Evolutionary conservation across 2,113 vertebrate species (phyloP), one percentile per base, ranked within the genome.

Genomic region (Cyprinodon variegatus): DNA sequence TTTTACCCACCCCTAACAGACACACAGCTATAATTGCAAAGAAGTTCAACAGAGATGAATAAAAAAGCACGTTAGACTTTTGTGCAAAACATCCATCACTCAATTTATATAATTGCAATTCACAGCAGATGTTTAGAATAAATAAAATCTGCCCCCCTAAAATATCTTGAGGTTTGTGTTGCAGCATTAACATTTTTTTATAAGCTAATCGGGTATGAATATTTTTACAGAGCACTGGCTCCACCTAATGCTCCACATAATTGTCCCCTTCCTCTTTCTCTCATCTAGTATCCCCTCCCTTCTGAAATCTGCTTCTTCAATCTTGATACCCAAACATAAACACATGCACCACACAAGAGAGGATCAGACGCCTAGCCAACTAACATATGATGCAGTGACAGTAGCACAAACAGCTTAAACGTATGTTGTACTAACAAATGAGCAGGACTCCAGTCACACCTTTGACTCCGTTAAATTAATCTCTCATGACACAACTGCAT

Each of bases 211-310:
- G 7, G 20, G 5, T 57, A 9, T 10, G 20, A 57, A 53, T 3
- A 20, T 8, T 53, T 53, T 7, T 53, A 53, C 50, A 53, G 20
- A 7, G 50, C 50, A 57, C 50, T 57, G 39, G 61, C 61, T 85
- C 70, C 59, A 72, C 83, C 78, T 48, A 75, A 65, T 80, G 82
- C 45, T 70, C 74, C 60, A 84, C 78, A 75, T 84, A 90, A 91
- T 88, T 86, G 85, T 83, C 50, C 78, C 73, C 70, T 86, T 89
- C 86, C 86, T 89, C 63, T 77, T 86, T 74, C 78, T 83, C 63
- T 74, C 76, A 84, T 86, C 85, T 82, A 72, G 65, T 80, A 74
- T 72, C 68, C 68, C 74, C 53, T 86, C 70, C 66, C 10, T 48
- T 84, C 80, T 77, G 53, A 82, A 83, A 88, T 84, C 81, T 14